These are phyloP conservation scores for Sesia bembeciformis DNA, from an alignment of 2,888 invertebrate species.

Conservation along the genomic window DNA sequence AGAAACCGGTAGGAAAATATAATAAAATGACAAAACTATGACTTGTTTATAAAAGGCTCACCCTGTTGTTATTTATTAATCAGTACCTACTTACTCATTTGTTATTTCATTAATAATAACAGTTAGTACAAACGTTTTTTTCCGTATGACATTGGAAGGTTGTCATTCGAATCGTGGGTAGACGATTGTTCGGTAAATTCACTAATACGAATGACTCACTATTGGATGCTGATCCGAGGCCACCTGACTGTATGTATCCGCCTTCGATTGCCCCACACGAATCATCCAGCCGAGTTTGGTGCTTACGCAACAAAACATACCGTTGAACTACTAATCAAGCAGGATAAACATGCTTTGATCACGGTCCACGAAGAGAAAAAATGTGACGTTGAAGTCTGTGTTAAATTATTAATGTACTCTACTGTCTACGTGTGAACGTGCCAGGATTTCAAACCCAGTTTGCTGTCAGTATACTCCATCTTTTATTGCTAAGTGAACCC, in stretches of 20 bases:
- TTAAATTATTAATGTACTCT: neutral
- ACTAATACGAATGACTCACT: constrained; percentile 39
- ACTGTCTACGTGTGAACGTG: neutral
- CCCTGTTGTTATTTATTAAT: too few species aligned
- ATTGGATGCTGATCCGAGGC: constrained; percentile 48
- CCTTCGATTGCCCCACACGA: constrained; percentile 17
- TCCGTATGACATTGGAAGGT: neutral
- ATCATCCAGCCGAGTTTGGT: constrained; percentile 15
- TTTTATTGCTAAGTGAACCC: neutral
- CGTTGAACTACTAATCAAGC: neutral
- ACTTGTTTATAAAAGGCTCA: too few species aligned
- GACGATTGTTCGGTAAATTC: constrained; percentile 23
- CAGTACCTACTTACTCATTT: too few species aligned
- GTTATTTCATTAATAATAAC: too few species aligned
- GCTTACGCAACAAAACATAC: constrained; percentile 20
- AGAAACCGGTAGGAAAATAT: too few species aligned
- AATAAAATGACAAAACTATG: too few species aligned
- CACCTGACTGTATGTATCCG: constrained; percentile 11
- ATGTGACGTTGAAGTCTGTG: neutral
- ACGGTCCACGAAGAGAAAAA: neutral
- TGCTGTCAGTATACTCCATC: neutral
- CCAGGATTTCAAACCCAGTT: neutral
- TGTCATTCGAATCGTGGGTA: constrained; percentile 21
- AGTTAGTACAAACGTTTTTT: too few species aligned
- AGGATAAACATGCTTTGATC: neutral